Base-by-base conservation (phyloP, 2,113 vertebrate species). In the Gnathonemus echidnorhynchus region DNA sequence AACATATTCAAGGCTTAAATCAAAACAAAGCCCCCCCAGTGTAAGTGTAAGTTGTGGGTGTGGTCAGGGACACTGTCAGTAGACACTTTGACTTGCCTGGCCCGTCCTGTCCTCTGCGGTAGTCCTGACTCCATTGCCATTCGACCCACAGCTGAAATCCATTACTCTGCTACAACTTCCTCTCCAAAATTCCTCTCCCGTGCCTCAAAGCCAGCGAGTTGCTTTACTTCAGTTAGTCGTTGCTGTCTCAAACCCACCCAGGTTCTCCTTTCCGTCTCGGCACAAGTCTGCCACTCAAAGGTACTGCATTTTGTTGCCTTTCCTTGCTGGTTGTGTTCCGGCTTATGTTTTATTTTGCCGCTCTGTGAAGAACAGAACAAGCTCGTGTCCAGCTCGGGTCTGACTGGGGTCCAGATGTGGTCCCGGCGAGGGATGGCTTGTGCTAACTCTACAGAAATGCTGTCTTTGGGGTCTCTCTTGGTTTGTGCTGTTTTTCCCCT, bases 111-210 rank as follows among this genome's bases (percentile, higher is more conserved):
- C 31, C 13, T 31, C 62, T 3, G 35, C 35, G 11, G 77, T 45
- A 83, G 15, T 15, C 31, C 35, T 83, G 31, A 92, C 92, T 90
- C 92, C 88, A 93, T 92, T 93, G 91, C 91, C 95, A 95, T 96
- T 95, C 96, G 95, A 94, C 89, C 91, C 94, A 95, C 95, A 96
- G 95, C 96, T 96, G 95, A 95, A 96, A 96, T 94, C 94, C 92
- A 95, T 96, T 96, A 96, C 90, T 91, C 92, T 45, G 93, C 93
- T 94, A 93, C 94, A 95, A 94, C 94, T 95, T 95, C 95, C 95
- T 95, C 92, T 89, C 89, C 90, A 91, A 91, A 92, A 92, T 94
- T 95, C 93, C 91, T 91, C 92, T 88, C 56, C 88, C 35, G n/a
- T 66, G 62, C 93, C 92, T 91, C 80, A 92, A 94, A 91, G 92